Evolutionary conservation across 2,113 vertebrate species (phyloP), one percentile per base, ranked within the genome.

Genomic region (Phrynosoma blainvillii): DNA sequence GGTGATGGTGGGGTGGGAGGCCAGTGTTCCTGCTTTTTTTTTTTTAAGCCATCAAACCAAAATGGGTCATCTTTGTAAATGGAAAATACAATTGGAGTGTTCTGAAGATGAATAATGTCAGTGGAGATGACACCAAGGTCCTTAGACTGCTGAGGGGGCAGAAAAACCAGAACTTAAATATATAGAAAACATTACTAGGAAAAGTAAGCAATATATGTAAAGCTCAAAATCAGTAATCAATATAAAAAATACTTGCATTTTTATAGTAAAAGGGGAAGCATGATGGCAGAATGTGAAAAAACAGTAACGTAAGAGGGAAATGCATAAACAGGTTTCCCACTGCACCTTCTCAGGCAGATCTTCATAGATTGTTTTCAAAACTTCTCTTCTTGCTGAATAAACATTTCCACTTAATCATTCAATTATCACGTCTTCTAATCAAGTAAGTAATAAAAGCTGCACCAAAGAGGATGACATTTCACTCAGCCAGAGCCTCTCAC

Each of bases 361-460:
- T 87, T 70, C 20, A 74, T 62, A 77, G 85, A 68, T 66, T 54
- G 79, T 90, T 91, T 87, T 90, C 93, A 92, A 92, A 94, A 84
- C 87, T 79, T 75, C 74, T 88, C 30, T 75, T 90, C 68, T 52
- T 23, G 82, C 81, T 9, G 40, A 89, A 47, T 87, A 70, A 52
- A 90, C 79, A 9, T 59, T 54, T 42, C 77, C 20, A 16, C 90
- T 92, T 94, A 91, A 95, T 93, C 91, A 89, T 89, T 90, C 87
- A 87, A 93, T 93, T 91, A 95, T 82, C 89, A 0, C 84, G 1
- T 89, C 84, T 80, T 89, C 88, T 68, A 86, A 80, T 52, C 82
- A 94, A 92, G 88, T 88, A 79, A 94, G 85, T 47, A 95, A 86
- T 42, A 82, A 81, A 92, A 89, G 94, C 89, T 0, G 11, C 85